Conservation (phyloP, 2,113 vertebrate species). For the Xyliphius kryptos region DNA sequence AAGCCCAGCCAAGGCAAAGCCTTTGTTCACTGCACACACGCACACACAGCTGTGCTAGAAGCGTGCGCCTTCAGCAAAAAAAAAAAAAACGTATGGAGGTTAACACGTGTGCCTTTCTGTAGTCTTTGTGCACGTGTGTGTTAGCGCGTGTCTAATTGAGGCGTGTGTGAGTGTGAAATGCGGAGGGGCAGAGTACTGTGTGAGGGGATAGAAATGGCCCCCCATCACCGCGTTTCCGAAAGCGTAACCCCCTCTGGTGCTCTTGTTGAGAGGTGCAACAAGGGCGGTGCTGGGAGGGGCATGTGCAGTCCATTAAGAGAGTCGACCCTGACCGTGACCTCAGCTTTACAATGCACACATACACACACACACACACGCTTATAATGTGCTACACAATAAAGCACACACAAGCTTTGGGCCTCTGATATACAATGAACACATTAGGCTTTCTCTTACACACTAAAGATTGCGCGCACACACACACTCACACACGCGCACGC, state of each 20-base stretch:
- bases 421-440: neutral
- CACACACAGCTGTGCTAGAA: too few species aligned
- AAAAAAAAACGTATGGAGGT: conserved; percentile 22
- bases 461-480: neutral
- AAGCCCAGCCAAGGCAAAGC: too few species aligned
- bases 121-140: conserved; percentile 10
- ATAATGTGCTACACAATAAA: conserved; percentile 13
- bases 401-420: conserved; percentile 1
- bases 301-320: conserved; percentile 21
- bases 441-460: neutral
- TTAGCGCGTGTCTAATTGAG: conserved; percentile 20
- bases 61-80: too few species aligned
- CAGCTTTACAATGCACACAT: conserved; percentile 6
- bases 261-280: conserved; percentile 14
- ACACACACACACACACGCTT: conserved; percentile 27
- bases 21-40: too few species aligned
- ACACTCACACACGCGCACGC: neutral
- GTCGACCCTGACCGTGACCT: conserved; percentile 24
- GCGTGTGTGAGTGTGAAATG: neutral
- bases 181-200: conserved; percentile 1
- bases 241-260: conserved; percentile 24
- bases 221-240: conserved; percentile 6
- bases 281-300: neutral
- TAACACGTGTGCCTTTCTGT: conserved; percentile 1
- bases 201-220: neutral